These are phyloP conservation scores for Pachliopta kotzebuea DNA, from an alignment of 2,888 invertebrate species.

Conservation along the genomic window DNA sequence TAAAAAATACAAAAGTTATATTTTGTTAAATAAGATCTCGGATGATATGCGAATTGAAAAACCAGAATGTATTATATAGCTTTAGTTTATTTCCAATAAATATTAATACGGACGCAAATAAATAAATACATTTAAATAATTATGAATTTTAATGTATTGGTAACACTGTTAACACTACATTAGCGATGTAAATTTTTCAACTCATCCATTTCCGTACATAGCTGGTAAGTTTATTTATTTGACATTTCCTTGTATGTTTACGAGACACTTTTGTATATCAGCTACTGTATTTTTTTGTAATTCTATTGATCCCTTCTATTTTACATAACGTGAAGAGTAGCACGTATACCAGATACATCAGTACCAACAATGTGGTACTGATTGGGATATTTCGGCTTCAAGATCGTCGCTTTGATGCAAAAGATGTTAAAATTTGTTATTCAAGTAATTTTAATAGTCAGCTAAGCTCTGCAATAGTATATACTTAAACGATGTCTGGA, in stretches of 20 bases:
- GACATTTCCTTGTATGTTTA: not conserved
- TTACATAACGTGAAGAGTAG: not conserved
- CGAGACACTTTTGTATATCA: not conserved
- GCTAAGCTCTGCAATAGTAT: too few species aligned
- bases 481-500: too few species aligned
- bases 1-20: not conserved
- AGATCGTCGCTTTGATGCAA: too few species aligned
- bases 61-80: not conserved
- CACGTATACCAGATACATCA: too few species aligned
- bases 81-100: not conserved
- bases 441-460: too few species aligned
- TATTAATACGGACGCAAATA: constrained; percentile 1
- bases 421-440: too few species aligned
- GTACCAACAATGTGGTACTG: too few species aligned
- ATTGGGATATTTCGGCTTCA: too few species aligned
- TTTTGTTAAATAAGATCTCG: not conserved
- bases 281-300: not conserved
- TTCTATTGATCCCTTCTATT: not conserved
- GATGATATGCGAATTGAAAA: not conserved
- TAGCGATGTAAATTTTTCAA: constrained; percentile 8
- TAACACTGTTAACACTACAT: constrained; percentile 5
- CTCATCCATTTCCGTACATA: constrained; percentile 12
- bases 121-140: constrained; percentile 4
- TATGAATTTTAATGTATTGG: constrained; percentile 1
- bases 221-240: not conserved